Base-by-base conservation (phyloP, 2,888 invertebrate genomes). In the Leucophenga montana region DNA sequence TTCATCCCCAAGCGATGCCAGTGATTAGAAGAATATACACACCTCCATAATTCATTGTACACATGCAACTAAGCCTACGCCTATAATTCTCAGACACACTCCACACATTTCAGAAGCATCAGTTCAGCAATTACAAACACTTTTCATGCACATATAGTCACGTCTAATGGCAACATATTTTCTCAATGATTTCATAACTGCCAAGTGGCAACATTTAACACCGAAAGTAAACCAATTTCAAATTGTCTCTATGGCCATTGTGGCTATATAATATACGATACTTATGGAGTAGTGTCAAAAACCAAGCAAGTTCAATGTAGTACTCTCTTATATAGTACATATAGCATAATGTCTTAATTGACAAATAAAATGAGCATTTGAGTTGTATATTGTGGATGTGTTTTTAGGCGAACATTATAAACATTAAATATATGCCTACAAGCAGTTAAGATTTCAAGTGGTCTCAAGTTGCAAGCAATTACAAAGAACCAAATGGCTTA, bases 101-200 rank as follows among this genome's bases (percentile, higher is more conserved):
- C 27, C n/a, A 57, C 8, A n/a, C n/a, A 57, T 11, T 8, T 39
- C 1, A 14, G 57, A 3, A 27, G 22, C 22, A 22, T 27, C 22
- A 14, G 16, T 54, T 54, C n/a, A 14, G 78, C 83, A 82, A 81
- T 81, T 83, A 83, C 76, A 74, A 73, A 75, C 72, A 79, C 76
- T 72, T 39, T 5, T 8, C 56, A 11, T 27, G 22, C 11, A 27
- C 22, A 59, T 72, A 67, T 74, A 77, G 83, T 82, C 82, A 83
- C 83, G 77, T 77, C 75, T 72, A 67, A n/a, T 69, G 74, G 73
- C 72, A 73, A 71, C 77, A 77, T 80, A 77, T 76, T 80, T 80
- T 67, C 68, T 33, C 76, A 84, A 82, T 79, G 80, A 75, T 81
- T 83, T 82, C 77, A 83, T 82, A 78, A 78, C 72, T 69, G 73